Base-by-base conservation (phyloP, 1,140 invertebrate genomes). In the Dreissena polymorpha region DNA sequence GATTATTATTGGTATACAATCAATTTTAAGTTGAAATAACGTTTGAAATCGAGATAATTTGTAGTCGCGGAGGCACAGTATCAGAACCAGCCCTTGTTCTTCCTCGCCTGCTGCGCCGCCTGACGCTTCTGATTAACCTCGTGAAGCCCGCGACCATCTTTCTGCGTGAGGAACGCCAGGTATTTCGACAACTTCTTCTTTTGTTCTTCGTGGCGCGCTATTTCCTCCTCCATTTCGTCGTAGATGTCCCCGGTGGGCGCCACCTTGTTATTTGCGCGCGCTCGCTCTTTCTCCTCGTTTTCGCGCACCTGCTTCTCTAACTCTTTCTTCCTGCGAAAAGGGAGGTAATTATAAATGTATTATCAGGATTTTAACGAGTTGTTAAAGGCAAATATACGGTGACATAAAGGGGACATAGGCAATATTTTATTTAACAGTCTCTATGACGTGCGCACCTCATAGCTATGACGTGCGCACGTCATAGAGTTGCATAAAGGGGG, bases 151-250 rank as follows among this genome's bases (percentile, higher is more conserved):
- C 23, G 51, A 12, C 63, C 51, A 55, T 80, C 77, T 50, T 80
- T 80, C 16, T 13, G 23, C 23, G 71, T 29, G 10, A 80, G 68
- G 60, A 80, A 80, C 50, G 25, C 69, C 8, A 80, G 53, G 57
- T 80, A 80, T 71, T 68, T 80, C 12, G 77, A 71, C 13, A 80
- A 49, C 57, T 75, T 83, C 81, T 83, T 75, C 64, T 83, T 83
- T 67, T 75, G 67, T 60, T 55, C 71, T 50, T 75, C 72, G n/a
- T 75, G 65, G 25, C 50, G 68, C 18, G 21, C 53, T 60, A 75
- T 75, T 50, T 75, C 67, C 18, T 21, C 18, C 50, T 83, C 51
- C 81, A 75, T 83, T 29, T 75, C 72, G 29, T 75, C 67, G 25
- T 75, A 70, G 2, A 70, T 74, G 49, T 75, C 72, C 18, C 53